phyloP scores from a whole-genome alignment of 2,113 vertebrate species.

The Sebastes fasciatus region DNA sequence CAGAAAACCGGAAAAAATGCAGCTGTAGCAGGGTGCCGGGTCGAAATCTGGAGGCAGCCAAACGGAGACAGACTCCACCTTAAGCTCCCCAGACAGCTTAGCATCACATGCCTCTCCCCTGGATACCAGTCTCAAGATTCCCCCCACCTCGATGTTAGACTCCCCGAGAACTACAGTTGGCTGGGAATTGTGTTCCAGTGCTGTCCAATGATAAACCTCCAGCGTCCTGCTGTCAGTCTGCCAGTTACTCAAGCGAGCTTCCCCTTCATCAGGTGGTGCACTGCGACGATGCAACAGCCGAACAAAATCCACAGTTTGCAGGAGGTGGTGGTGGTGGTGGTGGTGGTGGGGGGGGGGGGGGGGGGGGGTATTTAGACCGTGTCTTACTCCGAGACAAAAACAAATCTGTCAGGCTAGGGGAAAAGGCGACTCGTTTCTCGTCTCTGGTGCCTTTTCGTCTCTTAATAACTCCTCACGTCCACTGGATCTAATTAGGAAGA shows the following conservation, averaged over 20 bases:
- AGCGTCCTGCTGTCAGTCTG: conserved; percentile 48
- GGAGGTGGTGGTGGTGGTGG: conserved; percentile 27
- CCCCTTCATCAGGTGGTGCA: conserved; percentile 79
- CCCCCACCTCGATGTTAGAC: conserved; percentile 16
- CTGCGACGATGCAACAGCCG: conserved; percentile 76
- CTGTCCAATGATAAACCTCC: conserved; percentile 34
- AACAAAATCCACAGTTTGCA: conserved; percentile 63
- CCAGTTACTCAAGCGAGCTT: conserved; percentile 42
- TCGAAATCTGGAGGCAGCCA: conserved; percentile 24
- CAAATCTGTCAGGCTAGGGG: neutral
- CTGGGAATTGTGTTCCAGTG: conserved; percentile 18
- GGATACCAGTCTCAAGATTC: conserved; percentile 27
- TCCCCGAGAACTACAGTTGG: conserved; percentile 21
- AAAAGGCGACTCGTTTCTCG: conserved; percentile 8
- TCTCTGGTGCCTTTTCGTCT: conserved; percentile 25
- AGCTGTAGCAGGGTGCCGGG: neutral
- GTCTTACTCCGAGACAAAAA: neutral
- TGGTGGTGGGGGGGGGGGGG: no score
- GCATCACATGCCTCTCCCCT: conserved; percentile 37
- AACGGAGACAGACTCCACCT: conserved; percentile 39
- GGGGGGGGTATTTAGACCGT: conserved; percentile 1
- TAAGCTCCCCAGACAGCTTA: conserved; percentile 41
- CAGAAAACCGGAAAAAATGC: neutral
- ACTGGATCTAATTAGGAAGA: conserved; percentile 73
- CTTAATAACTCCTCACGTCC: conserved; percentile 48